These are phyloP conservation scores for Leptinotarsa lineolata DNA, from an alignment of 1,140 invertebrate species.

Conservation along the genomic window DNA sequence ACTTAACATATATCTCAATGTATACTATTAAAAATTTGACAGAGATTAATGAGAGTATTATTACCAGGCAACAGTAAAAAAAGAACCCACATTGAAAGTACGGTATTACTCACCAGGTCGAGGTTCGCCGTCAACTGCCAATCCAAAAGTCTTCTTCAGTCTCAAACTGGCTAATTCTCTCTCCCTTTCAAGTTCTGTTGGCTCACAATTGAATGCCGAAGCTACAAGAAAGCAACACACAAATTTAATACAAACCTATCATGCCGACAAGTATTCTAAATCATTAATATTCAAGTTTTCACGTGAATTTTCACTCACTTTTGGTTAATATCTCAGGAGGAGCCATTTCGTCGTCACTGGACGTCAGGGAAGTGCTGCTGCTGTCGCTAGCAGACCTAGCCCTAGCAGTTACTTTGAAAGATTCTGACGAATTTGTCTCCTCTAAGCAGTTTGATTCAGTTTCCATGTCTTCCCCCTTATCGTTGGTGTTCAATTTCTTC, in stretches of 20 bases:
- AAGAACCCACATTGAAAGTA: neutral
- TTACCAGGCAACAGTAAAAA: neutral
- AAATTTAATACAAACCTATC: too few relatives aligned
- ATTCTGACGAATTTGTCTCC: slow-evolving; percentile 52
- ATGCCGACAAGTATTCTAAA: too few relatives aligned
- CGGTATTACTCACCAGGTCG: slow-evolving; percentile 41
- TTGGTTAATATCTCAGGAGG: slow-evolving; percentile 46
- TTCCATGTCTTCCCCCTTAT: slow-evolving; percentile 41
- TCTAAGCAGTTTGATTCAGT: slow-evolving; percentile 37
- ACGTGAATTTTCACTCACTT: slow-evolving; percentile 30
- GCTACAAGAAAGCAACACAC: slow-evolving; percentile 35
- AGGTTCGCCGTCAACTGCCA: slow-evolving; percentile 49
- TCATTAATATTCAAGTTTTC: neutral
- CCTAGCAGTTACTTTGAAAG: slow-evolving; percentile 53
- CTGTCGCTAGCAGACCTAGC: slow-evolving; percentile 60
- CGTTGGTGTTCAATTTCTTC: slow-evolving; percentile 60
- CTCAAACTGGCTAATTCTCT: slow-evolving; percentile 76
- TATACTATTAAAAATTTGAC: too few relatives aligned
- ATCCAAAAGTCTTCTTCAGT: slow-evolving; percentile 60
- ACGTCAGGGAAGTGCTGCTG: slow-evolving; percentile 59
- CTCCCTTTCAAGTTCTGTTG: slow-evolving; percentile 73
- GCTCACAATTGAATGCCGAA: slow-evolving; percentile 66
- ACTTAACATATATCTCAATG: too few relatives aligned
- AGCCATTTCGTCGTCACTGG: slow-evolving; percentile 61
- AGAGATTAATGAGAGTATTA: neutral